Percentiles rank a stretch among this genome's conserved stretches.
Evolutionary conservation across 1,140 invertebrate genomes (phyloP).

Genomic region (Mizuhopecten yessoensis): DNA sequence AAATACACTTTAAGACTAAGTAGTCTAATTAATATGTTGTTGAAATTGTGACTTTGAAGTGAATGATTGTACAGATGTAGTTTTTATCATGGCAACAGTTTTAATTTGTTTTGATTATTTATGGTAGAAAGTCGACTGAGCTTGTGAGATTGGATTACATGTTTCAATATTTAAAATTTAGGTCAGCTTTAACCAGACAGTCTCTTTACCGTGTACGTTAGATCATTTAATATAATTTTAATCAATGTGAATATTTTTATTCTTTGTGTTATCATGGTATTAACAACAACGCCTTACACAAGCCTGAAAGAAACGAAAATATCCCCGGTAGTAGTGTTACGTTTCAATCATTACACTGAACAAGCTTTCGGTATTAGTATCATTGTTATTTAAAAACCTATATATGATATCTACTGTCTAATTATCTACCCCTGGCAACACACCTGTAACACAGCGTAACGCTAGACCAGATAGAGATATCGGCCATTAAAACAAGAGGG

Average conservation of each 20-base stretch:
- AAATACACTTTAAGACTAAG: neutral
- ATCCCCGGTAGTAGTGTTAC: neutral
- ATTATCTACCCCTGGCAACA: conserved; percentile 2
- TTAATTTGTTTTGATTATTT: neutral
- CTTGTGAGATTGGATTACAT: neutral
- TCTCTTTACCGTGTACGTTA: neutral
- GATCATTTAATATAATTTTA: neutral
- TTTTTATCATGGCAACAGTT: too few relatives aligned
- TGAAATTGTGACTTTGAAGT: too few relatives aligned
- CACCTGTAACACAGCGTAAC: conserved; percentile 15
- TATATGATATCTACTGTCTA: neutral
- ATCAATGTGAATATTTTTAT: neutral
- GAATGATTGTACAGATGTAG: too few relatives aligned
- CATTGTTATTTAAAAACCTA: neutral
- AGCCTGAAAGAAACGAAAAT: too few relatives aligned
- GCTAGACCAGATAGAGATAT: neutral
- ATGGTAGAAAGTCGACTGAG: neutral
- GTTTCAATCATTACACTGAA: neutral
- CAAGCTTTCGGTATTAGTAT: neutral
- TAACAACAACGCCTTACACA: too few relatives aligned
- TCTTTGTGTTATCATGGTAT: neutral
- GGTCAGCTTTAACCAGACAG: neutral
- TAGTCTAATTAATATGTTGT: too few relatives aligned
- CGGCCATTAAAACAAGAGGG: neutral
- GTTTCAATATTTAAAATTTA: neutral